Conservation (phyloP, 2,113 vertebrate species). For the Arizona elegans region DNA sequence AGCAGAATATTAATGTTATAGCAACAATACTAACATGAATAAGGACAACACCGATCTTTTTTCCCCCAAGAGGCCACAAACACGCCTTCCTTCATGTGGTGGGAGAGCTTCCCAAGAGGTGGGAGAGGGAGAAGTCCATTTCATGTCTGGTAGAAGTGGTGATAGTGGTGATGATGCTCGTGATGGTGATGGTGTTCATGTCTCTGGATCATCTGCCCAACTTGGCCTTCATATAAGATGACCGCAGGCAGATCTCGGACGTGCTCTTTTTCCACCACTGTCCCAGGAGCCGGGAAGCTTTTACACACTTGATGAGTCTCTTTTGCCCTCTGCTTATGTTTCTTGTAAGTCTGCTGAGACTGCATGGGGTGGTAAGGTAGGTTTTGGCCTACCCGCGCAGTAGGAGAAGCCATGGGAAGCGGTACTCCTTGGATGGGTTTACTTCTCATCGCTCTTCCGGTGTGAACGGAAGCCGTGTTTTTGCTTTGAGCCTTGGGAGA, state of each 20-base stretch:
- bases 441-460: slow-evolving; percentile 80
- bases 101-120: slow-evolving; percentile 42
- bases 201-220: slow-evolving; percentile 90
- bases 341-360: slow-evolving; percentile 83
- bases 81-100: slow-evolving; percentile 54
- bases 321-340: slow-evolving; percentile 90
- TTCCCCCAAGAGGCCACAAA: slow-evolving; percentile 43
- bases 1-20: slow-evolving; percentile 74
- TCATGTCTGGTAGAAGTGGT: slow-evolving; percentile 98
- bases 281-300: slow-evolving; percentile 74
- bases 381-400: slow-evolving; percentile 70
- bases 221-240: slow-evolving; percentile 86
- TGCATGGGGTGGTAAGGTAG: slow-evolving; percentile 79
- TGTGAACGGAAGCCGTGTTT: slow-evolving; percentile 68
- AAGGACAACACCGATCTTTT: slow-evolving; percentile 59
- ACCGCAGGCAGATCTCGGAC: slow-evolving; percentile 83
- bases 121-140: slow-evolving; percentile 23
- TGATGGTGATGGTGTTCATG: slow-evolving; percentile 98
- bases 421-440: slow-evolving; percentile 68
- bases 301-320: slow-evolving; percentile 81
- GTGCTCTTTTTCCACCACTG: slow-evolving; percentile 85
- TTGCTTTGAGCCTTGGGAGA: slow-evolving; percentile 88
- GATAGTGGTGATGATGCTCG: slow-evolving; percentile 98
- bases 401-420: slow-evolving; percentile 66
- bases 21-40: slow-evolving; percentile 64